Conservation (phyloP, 1,140 invertebrate genomes). For the Vanessa tameamea region DNA sequence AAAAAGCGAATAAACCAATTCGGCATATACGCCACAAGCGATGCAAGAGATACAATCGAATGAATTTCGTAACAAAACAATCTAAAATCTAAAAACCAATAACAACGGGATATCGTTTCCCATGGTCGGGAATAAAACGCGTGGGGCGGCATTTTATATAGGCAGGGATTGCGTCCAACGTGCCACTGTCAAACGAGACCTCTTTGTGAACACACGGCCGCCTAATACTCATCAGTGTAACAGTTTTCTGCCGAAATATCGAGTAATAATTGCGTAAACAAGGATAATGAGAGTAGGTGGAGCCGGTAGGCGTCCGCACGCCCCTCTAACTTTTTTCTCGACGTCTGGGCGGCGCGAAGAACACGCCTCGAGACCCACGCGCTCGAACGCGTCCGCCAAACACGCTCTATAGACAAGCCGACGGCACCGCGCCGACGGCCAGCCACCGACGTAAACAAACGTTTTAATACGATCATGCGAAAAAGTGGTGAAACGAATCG, state of each 20-base stretch:
- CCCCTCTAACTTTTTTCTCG: slow-evolving; percentile 71
- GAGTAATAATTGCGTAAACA: slow-evolving; percentile 68
- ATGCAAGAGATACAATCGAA: slow-evolving; percentile 28
- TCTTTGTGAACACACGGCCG: slow-evolving; percentile 67
- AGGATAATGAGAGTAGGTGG: slow-evolving; percentile 78
- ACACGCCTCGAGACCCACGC: slow-evolving; percentile 72
- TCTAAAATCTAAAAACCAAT: slow-evolving; percentile 46
- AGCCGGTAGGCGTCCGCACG: slow-evolving; percentile 59
- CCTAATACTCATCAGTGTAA: slow-evolving; percentile 51
- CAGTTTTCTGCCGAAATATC: slow-evolving; percentile 68
- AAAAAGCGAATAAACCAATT: too few relatives aligned
- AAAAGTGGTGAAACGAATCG: slow-evolving; percentile 30
- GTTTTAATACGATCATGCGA: slow-evolving; percentile 32
- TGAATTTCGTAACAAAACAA: slow-evolving; percentile 40
- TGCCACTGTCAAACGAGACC: slow-evolving; percentile 73
- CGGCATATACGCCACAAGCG: neutral
- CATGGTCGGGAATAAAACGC: slow-evolving; percentile 59
- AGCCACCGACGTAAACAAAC: slow-evolving; percentile 57
- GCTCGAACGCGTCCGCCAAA: slow-evolving; percentile 54
- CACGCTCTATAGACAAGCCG: slow-evolving; percentile 57
- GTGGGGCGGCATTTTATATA: slow-evolving; percentile 75
- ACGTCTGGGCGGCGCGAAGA: slow-evolving; percentile 69
- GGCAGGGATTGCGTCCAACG: slow-evolving; percentile 60
- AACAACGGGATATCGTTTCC: slow-evolving; percentile 54
- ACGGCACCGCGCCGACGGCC: slow-evolving; percentile 59